These are phyloP conservation scores for Simalia tracyae DNA, from an alignment of 2,797 vertebrate genomes.

Conservation along the genomic window DNA sequence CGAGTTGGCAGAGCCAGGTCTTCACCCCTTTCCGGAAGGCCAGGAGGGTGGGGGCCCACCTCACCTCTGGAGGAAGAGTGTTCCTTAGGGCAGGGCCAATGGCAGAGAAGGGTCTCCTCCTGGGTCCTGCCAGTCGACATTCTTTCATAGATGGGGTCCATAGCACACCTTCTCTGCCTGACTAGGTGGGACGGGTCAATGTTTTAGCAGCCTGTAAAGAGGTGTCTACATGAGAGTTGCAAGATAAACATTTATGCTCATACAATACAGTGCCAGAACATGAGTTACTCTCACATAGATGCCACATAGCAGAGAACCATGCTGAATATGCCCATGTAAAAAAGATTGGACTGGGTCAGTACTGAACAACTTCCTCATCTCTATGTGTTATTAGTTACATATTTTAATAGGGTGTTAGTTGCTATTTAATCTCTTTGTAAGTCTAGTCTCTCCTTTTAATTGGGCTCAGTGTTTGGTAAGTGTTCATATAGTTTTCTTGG, in stretches of 20 bases:
- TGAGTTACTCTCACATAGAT: background rate
- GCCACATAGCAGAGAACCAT: background rate
- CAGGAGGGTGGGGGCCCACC: too few species aligned
- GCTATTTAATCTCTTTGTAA: background rate
- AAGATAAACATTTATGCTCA: too few species aligned
- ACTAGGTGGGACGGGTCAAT: too few species aligned
- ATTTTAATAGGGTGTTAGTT: background rate
- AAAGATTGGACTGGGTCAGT: background rate
- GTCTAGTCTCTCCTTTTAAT: background rate
- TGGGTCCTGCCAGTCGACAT: too few species aligned
- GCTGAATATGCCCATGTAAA: background rate
- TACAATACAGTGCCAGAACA: too few species aligned
- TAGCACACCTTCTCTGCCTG: too few species aligned
- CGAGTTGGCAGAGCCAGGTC: too few species aligned
- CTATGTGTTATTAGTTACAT: background rate
- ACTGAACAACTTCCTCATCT: background rate
- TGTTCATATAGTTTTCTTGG: background rate
- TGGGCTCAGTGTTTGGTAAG: background rate
- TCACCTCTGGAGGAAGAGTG: too few species aligned
- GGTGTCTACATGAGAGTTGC: background rate
- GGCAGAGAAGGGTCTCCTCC: too few species aligned
- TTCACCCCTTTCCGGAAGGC: too few species aligned
- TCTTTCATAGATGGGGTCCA: too few species aligned
- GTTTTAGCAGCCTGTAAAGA: background rate
- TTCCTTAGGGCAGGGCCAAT: too few species aligned